phyloP scores from a whole-genome alignment of 1,140 invertebrate genomes.

The Agrilus planipennis region DNA sequence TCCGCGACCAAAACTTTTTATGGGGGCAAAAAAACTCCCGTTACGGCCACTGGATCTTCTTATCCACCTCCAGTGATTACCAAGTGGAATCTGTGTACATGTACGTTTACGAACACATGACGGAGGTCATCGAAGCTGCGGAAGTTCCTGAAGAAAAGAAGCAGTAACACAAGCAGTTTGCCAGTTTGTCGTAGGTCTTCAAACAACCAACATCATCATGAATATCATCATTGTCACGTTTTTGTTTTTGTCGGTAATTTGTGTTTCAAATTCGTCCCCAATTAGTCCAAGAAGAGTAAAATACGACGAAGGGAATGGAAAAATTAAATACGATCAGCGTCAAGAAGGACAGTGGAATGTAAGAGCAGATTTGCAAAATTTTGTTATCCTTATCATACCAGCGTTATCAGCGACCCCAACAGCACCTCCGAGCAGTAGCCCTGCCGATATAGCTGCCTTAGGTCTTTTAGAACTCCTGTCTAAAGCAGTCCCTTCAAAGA shows the following conservation, averaged over 20 bases:
- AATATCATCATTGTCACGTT: neutral
- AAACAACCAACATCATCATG: neutral
- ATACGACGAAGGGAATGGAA: too few species aligned
- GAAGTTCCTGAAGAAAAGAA: too few species aligned
- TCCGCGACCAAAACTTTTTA: too few species aligned
- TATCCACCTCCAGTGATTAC: too few species aligned
- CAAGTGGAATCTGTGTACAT: too few species aligned
- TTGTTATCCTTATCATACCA: constrained; percentile 47
- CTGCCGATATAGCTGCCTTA: too few species aligned
- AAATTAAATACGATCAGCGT: constrained; percentile 41
- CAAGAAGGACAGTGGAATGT: constrained; percentile 49
- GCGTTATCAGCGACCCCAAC: constrained; percentile 26
- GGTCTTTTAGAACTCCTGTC: constrained; percentile 34
- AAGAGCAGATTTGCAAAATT: constrained; percentile 49
- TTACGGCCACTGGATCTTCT: too few species aligned
- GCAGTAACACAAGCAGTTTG: too few species aligned
- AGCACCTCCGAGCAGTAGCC: constrained; percentile 13
- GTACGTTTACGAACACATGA: too few species aligned
- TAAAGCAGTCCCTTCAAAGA: constrained; percentile 19
- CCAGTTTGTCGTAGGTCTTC: neutral
- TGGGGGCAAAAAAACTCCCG: too few species aligned
- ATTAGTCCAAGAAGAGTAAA: neutral
- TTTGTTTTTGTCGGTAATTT: neutral
- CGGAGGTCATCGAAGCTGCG: too few species aligned
- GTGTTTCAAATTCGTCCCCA: neutral